phyloP scores from a whole-genome alignment of 2,113 vertebrate species.

The Calypte anna region DNA sequence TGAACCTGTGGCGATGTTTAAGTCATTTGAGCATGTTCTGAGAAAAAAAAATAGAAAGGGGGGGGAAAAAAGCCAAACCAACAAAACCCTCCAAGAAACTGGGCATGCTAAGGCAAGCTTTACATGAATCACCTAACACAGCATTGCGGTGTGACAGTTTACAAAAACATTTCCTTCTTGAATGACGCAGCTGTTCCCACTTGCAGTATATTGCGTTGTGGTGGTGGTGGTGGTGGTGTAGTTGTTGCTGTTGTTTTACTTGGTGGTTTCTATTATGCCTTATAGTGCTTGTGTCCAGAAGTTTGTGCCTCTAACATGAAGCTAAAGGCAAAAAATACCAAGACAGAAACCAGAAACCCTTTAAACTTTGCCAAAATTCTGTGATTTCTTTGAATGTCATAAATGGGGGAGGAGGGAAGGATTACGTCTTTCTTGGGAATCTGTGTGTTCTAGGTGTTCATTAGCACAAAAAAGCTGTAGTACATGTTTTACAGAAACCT shows the following conservation, averaged over 20 bases:
- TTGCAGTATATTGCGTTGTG: constrained; percentile 70
- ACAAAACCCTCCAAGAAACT: too few relatives aligned
- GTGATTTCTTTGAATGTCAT: constrained; percentile 71
- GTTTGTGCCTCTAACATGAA: constrained; percentile 78
- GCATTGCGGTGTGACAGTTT: constrained; percentile 71
- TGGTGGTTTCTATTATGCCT: constrained; percentile 84
- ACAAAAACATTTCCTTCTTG: constrained; percentile 68
- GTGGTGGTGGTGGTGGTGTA: background rate
- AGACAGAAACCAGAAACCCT: constrained; percentile 49
- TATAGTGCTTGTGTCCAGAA: constrained; percentile 79
- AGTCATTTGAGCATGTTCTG: constrained; percentile 71
- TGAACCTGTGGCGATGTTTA: constrained; percentile 61
- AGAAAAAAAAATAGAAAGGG: background rate
- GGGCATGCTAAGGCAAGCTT: constrained; percentile 64
- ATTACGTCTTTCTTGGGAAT: constrained; percentile 65
- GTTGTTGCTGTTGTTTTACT: constrained; percentile 32
- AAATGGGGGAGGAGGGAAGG: constrained; percentile 37
- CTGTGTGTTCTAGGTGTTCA: constrained; percentile 66
- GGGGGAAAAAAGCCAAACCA: background rate
- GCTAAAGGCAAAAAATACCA: constrained; percentile 71
- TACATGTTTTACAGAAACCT: constrained; percentile 69
- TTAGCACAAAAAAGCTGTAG: constrained; percentile 71
- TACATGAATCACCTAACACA: constrained; percentile 67
- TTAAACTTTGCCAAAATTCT: constrained; percentile 71
- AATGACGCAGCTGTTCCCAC: constrained; percentile 62